Evolutionary conservation across 2,113 vertebrate species (phyloP), one percentile per base, ranked within the genome.

Genomic region (Siniperca chuatsi): DNA sequence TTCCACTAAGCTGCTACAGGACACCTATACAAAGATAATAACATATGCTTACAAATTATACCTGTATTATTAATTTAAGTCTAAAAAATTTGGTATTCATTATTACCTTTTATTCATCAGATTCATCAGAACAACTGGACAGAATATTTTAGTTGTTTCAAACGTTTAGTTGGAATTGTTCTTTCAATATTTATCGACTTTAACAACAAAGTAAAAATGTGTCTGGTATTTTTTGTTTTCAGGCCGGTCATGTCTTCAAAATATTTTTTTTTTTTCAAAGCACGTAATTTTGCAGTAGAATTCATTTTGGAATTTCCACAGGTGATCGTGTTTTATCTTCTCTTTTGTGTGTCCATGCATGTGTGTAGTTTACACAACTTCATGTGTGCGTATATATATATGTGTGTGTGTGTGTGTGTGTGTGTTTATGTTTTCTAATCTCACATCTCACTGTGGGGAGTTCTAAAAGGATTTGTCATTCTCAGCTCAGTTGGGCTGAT

Each of bases 381-480:
- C 9, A 37, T 62, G 50, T 9, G 12, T 44, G 35, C 18, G 7
- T 66, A 8, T 35, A 20, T 73, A 18, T 65, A n/a, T 75, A 21
- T 16, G 40, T 52, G 20, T 69, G 23, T 73, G n/a, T 64, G 67
- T 82, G 70, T 82, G 66, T 80, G 70, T 89, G 37, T 73, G n/a
- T 64, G 67, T 82, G 70, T 90, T 75, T 90, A 76, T 81, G 72
- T 91, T 87, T 89, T 80, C 89, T 89, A 84, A 92, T 93, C 86
- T 90, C 84, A 86, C 75, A 89, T 90, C 89, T 89, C 81, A 87
- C 77, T 84, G 83, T 79, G 71, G 69, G 82, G 75, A 29, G 20
- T 81, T 91, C 69, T 84, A 82, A 92, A 92, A 90, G 84, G 91
- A 92, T 91, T 93, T 94, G 92, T 90, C 87, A 89, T 91, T 94